Evolutionary conservation across 2,113 vertebrate species (phyloP), one percentile per base, ranked within the genome.

Genomic region (Hepsetus odoe): DNA sequence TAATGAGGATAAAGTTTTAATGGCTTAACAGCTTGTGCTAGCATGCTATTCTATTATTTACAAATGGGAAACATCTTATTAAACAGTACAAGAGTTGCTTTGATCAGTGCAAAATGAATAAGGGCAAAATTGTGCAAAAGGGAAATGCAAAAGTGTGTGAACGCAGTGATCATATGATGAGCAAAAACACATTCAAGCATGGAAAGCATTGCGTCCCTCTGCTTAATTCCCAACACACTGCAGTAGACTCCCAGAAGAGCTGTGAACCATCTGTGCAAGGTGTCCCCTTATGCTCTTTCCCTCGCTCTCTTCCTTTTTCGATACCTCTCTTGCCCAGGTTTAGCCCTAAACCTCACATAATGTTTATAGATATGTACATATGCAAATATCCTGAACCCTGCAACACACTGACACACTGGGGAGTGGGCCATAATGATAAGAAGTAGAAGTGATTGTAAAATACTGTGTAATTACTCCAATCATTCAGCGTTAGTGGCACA

Each of bases 291-390:
- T 8, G 20, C 51, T 10, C 51, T 24, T 22, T 55, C 51, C 10
- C 51, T 55, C 51, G 22, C 20, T 14, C 56, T 53, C 35, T 56
- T 30, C 22, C 12, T 69, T 38, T 35, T 38, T 77, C 70, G 12
- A 20, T 35, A 24, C 40, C 35, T 33, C 44, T 67, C 71, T 28
- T 20, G 61, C 20, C 33, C 38, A n/a, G 55, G 28, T 24, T 22
- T 13, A 20, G 67, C 33, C 46, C 42, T 35, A 46, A 53, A n/a
- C 66, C 65, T 68, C 59, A 28, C 72, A 80, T 80, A 5, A 69
- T 67, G 30, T 72, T 80, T 55, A 76, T 76, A 30, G 58, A 32
- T 72, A 67, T 51, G 67, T n/a, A 80, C 58, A 18, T 72, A 67
- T 53, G 58, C 51, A 42, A 53, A 61, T 76, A 49, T 55, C 2